These are phyloP conservation scores for Bhutanitis thaidina DNA, from an alignment of 2,888 invertebrate species.

Conservation along the genomic window DNA sequence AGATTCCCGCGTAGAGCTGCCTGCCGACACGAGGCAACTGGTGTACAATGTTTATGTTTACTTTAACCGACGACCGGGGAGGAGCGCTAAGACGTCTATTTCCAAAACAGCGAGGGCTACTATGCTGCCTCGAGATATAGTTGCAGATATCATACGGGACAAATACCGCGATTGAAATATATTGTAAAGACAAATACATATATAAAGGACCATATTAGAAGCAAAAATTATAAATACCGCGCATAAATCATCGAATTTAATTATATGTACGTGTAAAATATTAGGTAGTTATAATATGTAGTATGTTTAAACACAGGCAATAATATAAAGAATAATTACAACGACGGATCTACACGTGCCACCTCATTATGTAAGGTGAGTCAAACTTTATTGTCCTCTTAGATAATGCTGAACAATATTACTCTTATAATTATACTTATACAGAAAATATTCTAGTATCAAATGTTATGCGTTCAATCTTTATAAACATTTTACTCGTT, in stretches of 20 bases:
- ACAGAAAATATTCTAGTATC: too few relatives aligned
- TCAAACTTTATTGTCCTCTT: constrained; percentile 3
- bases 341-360: neutral
- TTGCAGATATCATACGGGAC: constrained; percentile 68
- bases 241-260: neutral
- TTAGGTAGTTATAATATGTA: neutral
- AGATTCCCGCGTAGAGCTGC: constrained; percentile 56
- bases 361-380: constrained; percentile 13
- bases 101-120: constrained; percentile 69
- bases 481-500: too few relatives aligned
- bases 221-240: constrained; percentile 1
- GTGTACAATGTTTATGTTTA: constrained; percentile 73
- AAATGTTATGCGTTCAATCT: too few relatives aligned
- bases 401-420: neutral
- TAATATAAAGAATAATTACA: neutral
- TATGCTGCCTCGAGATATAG: constrained; percentile 68
- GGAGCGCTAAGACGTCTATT: constrained; percentile 60
- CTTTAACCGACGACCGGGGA: constrained; percentile 63
- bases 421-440: neutral
- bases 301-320: neutral
- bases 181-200: too few relatives aligned
- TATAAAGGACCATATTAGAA: neutral
- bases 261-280: neutral
- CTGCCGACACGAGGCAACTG: constrained; percentile 68
- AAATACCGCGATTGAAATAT: constrained; percentile 45